Conservation (phyloP, 30 jellyfish, hydroid and myxozoan genomes). For the Aurelia sp. region DNA sequence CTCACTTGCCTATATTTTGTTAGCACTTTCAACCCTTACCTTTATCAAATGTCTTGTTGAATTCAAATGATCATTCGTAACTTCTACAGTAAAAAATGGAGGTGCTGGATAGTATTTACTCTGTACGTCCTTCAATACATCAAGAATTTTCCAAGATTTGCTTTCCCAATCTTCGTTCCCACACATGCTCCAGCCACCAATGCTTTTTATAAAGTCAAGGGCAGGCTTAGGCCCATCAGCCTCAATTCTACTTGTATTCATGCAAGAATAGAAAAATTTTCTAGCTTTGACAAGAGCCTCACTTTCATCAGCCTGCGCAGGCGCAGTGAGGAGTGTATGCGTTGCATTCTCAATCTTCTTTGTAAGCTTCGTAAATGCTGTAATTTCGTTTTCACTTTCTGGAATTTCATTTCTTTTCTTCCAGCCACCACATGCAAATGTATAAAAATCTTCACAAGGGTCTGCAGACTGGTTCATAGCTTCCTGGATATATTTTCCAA, state of each 20-base stretch:
- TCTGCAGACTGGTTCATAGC: constrained; percentile 72
- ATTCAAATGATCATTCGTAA: constrained; percentile 93
- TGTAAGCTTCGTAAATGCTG: constrained; percentile 91
- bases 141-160: constrained; percentile 75
- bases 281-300: constrained; percentile 91
- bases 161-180: constrained; percentile 66
- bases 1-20: no score
- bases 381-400: constrained; percentile 93
- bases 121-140: constrained; percentile 71
- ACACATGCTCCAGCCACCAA: constrained; percentile 92
- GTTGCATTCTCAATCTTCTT: constrained; percentile 84
- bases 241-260: constrained; percentile 78
- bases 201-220: constrained; percentile 71
- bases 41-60: constrained; percentile 92
- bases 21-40: constrained; percentile 37
- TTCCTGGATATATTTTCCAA: constrained; percentile 70
- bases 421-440: constrained; percentile 98
- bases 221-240: constrained; percentile 83
- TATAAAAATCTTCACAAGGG: constrained; percentile 94
- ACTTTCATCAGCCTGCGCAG: constrained; percentile 81
- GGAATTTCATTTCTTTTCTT: constrained; percentile 78
- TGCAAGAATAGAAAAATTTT: constrained; percentile 82
- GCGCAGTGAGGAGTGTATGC: constrained; percentile 73
- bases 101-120: constrained; percentile 95
- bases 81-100: constrained; percentile 95